Conservation (phyloP, 2,888 invertebrate species). For the Homarus gammarus region DNA sequence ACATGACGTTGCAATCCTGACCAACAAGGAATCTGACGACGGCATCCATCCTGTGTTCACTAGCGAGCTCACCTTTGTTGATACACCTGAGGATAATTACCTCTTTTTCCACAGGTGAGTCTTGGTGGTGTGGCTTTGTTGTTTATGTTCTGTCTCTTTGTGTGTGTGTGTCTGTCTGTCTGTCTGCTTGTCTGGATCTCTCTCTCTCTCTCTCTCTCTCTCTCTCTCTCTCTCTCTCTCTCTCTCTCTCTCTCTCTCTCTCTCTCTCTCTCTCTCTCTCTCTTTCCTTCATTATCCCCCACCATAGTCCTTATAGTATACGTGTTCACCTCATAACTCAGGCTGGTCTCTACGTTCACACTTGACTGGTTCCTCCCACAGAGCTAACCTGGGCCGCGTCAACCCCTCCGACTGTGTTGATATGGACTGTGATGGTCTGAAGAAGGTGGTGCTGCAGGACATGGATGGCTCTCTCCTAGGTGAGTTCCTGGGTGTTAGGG, state of each 20-base stretch:
- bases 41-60: constrained; percentile 61
- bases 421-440: constrained; percentile 74
- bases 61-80: constrained; percentile 37
- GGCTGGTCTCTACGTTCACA: not conserved
- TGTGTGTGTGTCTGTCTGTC: not conserved
- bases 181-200: no score
- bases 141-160: not conserved
- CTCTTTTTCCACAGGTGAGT: constrained; percentile 53
- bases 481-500: constrained; percentile 2
- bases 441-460: constrained; percentile 68
- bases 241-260: no score
- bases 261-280: not conserved
- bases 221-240: not conserved
- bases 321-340: no score
- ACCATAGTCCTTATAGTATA: no score
- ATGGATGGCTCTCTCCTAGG: constrained; percentile 60
- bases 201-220: not conserved
- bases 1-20: constrained; percentile 56
- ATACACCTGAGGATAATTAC: constrained; percentile 29
- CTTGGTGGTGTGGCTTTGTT: not conserved
- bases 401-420: constrained; percentile 74
- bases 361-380: not conserved
- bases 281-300: not conserved
- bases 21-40: constrained; percentile 55
- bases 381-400: constrained; percentile 44